Conservation (phyloP, 2,888 invertebrate genomes). For the Mythimna lalbum region DNA sequence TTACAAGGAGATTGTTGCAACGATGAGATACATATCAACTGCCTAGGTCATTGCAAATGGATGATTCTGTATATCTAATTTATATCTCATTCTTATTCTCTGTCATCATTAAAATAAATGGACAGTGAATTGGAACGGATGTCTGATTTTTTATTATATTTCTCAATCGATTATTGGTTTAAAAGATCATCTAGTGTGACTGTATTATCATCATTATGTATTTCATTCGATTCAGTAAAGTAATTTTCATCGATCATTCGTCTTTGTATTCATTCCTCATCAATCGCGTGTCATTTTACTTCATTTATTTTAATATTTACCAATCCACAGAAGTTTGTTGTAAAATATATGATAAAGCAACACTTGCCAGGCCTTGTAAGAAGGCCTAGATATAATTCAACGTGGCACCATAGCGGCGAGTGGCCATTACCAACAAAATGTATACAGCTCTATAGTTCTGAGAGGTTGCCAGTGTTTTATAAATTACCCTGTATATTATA, state of each 20-base stretch:
- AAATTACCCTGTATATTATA: no score
- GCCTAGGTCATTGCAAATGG: slow-evolving; percentile 50
- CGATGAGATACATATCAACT: slow-evolving; percentile 8
- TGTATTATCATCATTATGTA: neutral
- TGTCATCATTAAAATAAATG: slow-evolving; percentile 50
- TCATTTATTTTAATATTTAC: neutral
- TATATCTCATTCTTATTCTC: slow-evolving; percentile 25
- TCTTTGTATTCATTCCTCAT: neutral
- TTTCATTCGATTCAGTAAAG: neutral
- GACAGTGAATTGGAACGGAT: slow-evolving; percentile 29
- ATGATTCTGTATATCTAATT: slow-evolving; percentile 20
- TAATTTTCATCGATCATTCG: neutral
- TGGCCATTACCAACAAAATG: no score
- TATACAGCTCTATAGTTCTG: no score
- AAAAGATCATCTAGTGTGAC: neutral
- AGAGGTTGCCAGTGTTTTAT: no score
- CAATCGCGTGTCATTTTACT: neutral
- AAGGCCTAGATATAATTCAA: no score
- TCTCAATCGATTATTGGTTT: slow-evolving; percentile 32
- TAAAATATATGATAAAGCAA: no score
- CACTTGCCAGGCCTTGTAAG: no score
- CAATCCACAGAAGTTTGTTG: no score
- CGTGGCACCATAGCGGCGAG: no score
- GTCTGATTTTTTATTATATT: slow-evolving; percentile 41
- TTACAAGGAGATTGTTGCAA: slow-evolving; percentile 26